Base-by-base conservation (phyloP, 2,113 vertebrate genomes). In the Laticauda laticaudata region DNA sequence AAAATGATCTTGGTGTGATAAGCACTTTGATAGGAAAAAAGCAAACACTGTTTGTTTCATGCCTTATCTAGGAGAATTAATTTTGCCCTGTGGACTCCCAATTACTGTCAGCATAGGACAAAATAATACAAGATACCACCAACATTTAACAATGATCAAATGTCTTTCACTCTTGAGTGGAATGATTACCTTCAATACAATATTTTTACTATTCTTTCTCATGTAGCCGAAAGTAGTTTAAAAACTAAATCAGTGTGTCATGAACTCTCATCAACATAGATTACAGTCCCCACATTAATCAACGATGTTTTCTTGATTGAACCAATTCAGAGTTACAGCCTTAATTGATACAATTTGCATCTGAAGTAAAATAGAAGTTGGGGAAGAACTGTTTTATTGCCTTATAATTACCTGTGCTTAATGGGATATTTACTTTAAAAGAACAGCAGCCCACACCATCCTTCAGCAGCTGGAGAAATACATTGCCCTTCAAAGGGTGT, bases 271-370 rank as follows among this genome's bases (percentile, higher is more conserved):
- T 43, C 61, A 29, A 26, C 45, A 23, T 21, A 39, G 61, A 90
- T 69, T 51, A 34, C 21, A 53, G 29, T 34, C 89, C 89, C 54
- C 14, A 4, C n/a, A 90, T 69, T n/a, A 69, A 34, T 91, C 45
- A 54, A 81, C 48, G 55, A 81, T 8, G 53, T 51, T 85, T 81
- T 91, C 51, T 34, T 55, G 29, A 85, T 26, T 91, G 45, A 85
- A 85, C 51, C 51, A 56, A 55, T 43, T 39, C 69, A 85, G 15
- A 75, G 69, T 85, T 54, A 54, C 3, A 54, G 29, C 9, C 29
- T 51, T 91, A 91, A 81, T 75, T 54, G 64, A 45, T n/a, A 75
- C 34, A 53, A 34, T 90, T 69, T 90, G n/a, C 90, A 85, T 56
- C 21, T 43, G 51, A 91, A 34, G 23, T 12, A 51, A 85, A 55